A percentile compares a stretch with the other conserved stretches of the same genome.
Evolutionary conservation across 2,113 vertebrate species (phyloP).

Genomic region (Athene noctua): DNA sequence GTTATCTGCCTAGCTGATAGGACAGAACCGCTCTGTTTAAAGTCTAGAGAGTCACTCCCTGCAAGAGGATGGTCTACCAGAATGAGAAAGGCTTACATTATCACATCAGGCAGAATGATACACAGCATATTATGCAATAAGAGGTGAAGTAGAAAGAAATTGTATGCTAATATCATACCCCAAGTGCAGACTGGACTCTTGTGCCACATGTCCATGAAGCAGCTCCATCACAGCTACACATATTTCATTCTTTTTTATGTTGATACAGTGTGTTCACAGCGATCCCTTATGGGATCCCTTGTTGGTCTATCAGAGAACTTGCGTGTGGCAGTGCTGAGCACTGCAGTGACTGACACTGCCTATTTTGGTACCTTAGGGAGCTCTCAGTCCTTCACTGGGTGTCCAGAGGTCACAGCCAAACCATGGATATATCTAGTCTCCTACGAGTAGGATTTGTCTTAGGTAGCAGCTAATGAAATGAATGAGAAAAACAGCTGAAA

Average conservation of each 20-base stretch:
- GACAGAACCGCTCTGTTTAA: not conserved
- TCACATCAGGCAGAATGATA: not conserved
- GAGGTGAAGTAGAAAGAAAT: not conserved
- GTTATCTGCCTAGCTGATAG: not conserved
- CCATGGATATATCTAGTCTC: accelerated
- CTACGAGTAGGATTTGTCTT: not conserved
- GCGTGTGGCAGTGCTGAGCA: no score
- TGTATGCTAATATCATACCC: not conserved
- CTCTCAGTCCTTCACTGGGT: not conserved
- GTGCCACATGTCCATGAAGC: accelerated
- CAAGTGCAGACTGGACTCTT: not conserved
- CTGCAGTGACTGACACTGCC: not conserved
- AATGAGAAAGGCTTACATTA: not conserved
- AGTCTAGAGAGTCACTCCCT: not conserved
- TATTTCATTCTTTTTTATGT: not conserved
- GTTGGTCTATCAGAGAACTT: not conserved
- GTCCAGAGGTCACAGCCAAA: not conserved
- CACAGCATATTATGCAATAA: not conserved
- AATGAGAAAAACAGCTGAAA: not conserved
- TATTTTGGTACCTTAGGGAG: not conserved
- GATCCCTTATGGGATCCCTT: not conserved
- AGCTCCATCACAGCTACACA: not conserved
- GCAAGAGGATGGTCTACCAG: not conserved
- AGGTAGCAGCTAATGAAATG: not conserved
- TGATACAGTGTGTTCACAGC: not conserved